Base-by-base conservation (phyloP, 1,140 invertebrate genomes). In the Platyscapa corneri region DNA sequence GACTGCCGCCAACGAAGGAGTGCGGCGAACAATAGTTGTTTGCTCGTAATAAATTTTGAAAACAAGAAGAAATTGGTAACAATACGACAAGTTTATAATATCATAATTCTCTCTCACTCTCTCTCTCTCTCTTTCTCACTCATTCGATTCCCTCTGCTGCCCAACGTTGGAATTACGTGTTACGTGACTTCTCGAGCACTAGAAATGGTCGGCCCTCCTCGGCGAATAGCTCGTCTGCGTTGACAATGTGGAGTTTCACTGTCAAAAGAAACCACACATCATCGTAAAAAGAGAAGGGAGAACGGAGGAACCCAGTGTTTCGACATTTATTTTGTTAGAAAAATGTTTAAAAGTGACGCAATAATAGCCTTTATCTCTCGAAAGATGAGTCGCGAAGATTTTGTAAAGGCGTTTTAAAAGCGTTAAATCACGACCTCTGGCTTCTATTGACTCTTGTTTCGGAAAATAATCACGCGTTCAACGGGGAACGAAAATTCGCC, bases 261-360 rank as follows among this genome's bases (percentile, higher is more conserved):
- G 65, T 67, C 27, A 67, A 32, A 67, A 67, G 27, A 67, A n/a
- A 67, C 65, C 30, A 67, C 30, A 32, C 30, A 67, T 67, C 30
- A 67, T 67, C 30, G 14, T 67, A 67, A 67, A 32, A 67, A 67
- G 65, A 67, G 30, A 67, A 34, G 65, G 65, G 16, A 67, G 65
- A 64, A 64, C 12, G 12, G 60, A 27, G 8, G 14, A 30, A 67
- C 32, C 34, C 32, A 16, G 65, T 32, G 34, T 67, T 67, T 12
- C 65, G n/a, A 67, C 30, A 14, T 67, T 67, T 67, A 16, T 67
- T 67, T 67, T 18, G 18, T 53, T 46, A 53, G 18, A 53, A 18
- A 2, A 18, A 53, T 53, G 10, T 20, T 53, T 53, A 12, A 7
- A 53, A 53, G 16, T 53, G 49, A 53, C 49, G 49, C 2, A 53